phyloP scores from a whole-genome alignment of 2,113 vertebrate genomes.

The Pterocles burchelli region DNA sequence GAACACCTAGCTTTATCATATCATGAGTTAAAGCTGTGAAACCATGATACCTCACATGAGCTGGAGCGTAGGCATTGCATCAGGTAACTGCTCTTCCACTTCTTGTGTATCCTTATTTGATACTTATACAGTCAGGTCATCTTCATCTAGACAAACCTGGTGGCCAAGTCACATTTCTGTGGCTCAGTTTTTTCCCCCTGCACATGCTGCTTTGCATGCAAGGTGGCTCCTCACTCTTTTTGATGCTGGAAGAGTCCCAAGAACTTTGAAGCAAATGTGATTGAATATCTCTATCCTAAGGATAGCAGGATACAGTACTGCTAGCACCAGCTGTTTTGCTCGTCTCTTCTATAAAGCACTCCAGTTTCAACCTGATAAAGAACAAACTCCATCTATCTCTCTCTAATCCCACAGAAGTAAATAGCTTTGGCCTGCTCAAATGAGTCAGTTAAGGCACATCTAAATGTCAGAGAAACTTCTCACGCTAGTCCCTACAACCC shows the following conservation, averaged over 20 bases:
- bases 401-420: neutral
- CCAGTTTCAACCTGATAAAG: neutral
- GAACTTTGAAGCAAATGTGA: neutral
- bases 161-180: neutral
- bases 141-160: neutral
- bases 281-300: neutral
- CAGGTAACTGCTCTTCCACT: neutral
- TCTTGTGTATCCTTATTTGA: neutral
- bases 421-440: neutral
- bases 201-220: neutral
- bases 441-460: neutral
- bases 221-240: neutral
- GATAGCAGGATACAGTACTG: neutral
- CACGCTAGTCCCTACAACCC: neutral
- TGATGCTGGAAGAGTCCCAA: neutral
- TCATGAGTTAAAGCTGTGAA: neutral
- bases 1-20: neutral
- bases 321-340: neutral
- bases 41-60: neutral
- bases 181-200: neutral
- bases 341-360: neutral
- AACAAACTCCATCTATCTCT: neutral
- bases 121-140: neutral
- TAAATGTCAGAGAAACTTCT: neutral
- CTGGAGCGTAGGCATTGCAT: neutral